These are phyloP conservation scores for Microcebus tavaratra DNA, from an alignment of 2,113 vertebrate genomes.

Conservation along the genomic window DNA sequence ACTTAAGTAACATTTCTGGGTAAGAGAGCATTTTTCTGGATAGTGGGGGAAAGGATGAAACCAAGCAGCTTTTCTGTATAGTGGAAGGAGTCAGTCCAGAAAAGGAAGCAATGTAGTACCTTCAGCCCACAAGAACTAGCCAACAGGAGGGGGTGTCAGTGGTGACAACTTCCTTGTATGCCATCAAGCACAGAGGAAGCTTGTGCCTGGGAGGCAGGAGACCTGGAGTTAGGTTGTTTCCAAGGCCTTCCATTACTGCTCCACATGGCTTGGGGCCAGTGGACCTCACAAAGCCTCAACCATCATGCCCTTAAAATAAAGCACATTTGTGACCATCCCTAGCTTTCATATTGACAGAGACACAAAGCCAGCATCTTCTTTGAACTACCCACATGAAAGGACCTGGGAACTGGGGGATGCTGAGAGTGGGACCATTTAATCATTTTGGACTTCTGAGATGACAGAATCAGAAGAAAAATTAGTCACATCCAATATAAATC, in stretches of 20 bases:
- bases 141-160: neutral
- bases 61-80: neutral
- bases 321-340: neutral
- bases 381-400: neutral
- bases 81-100: neutral
- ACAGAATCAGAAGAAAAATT: slow-evolving; percentile 31
- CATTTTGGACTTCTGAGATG: neutral
- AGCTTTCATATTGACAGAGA: neutral
- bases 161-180: neutral
- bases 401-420: neutral
- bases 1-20: neutral
- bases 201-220: neutral
- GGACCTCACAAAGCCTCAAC: neutral
- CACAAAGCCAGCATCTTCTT: neutral
- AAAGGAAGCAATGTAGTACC: neutral
- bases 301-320: neutral
- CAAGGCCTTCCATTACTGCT: neutral
- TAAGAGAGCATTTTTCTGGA: neutral
- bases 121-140: neutral
- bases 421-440: neutral
- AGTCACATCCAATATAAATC: neutral
- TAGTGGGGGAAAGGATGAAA: neutral
- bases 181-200: neutral
- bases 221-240: neutral
- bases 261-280: neutral